Conservation (phyloP, 2,113 vertebrate genomes). For the Indri indri region DNA sequence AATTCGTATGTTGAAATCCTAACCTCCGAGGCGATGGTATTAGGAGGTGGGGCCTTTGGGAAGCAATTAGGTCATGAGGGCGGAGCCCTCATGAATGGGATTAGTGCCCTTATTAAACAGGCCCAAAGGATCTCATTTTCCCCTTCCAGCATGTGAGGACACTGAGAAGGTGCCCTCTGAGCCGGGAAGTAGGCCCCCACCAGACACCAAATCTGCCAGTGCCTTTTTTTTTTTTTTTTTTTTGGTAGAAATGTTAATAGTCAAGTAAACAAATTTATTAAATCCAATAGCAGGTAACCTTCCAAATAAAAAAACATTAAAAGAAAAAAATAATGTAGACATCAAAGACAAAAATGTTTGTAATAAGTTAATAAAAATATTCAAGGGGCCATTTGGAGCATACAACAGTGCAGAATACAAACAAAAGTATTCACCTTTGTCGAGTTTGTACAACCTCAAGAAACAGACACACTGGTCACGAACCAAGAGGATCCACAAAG, state of each 20-base stretch:
- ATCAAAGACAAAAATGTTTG: conserved; percentile 59
- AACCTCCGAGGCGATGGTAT: neutral
- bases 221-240: neutral
- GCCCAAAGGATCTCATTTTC: too few species aligned
- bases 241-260: conserved; percentile 73
- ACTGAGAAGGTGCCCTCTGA: neutral
- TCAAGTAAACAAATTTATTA: conserved; percentile 82
- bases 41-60: neutral
- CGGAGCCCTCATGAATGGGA: neutral
- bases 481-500: conserved; percentile 69
- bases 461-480: conserved; percentile 65
- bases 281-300: conserved; percentile 79
- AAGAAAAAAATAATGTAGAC: conserved; percentile 53
- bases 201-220: neutral
- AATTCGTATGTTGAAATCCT: neutral
- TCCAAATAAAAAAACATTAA: conserved; percentile 65
- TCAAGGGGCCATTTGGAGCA: conserved; percentile 77
- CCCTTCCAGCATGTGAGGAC: neutral
- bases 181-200: too few species aligned
- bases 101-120: neutral
- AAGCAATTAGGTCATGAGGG: neutral
- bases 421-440: conserved; percentile 65
- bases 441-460: conserved; percentile 68
- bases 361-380: conserved; percentile 71
- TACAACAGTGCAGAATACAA: conserved; percentile 79